These are phyloP conservation scores for Kradibia gibbosae DNA, from an alignment of 1,140 invertebrate genomes.

Conservation along the genomic window DNA sequence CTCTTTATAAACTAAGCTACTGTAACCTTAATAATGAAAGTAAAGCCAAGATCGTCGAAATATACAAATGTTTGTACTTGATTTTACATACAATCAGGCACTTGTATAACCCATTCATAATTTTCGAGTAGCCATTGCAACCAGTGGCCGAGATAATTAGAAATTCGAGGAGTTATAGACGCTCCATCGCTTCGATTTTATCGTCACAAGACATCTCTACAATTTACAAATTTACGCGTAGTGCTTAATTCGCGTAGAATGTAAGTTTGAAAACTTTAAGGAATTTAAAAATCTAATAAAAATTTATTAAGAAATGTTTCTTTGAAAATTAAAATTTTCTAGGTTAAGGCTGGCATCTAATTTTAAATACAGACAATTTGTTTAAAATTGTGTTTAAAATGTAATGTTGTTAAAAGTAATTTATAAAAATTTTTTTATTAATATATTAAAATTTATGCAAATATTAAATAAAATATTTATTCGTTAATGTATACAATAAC, in stretches of 20 bases:
- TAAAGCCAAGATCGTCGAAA: slow-evolving; percentile 24
- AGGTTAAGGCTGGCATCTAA: slow-evolving; percentile 26
- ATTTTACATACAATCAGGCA: slow-evolving; percentile 8
- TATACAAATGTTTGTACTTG: not conserved
- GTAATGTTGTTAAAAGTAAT: too few species aligned
- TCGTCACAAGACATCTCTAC: not conserved
- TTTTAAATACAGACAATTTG: slow-evolving; percentile 21
- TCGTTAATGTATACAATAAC: too few species aligned
- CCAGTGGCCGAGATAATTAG: not conserved
- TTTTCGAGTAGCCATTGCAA: not conserved
- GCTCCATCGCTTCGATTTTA: not conserved
- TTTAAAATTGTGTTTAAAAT: not conserved
- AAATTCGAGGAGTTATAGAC: not conserved
- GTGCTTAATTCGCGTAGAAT: not conserved
- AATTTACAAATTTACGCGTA: not conserved
- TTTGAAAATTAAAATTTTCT: not conserved
- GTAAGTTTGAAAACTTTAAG: not conserved
- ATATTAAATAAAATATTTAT: too few species aligned
- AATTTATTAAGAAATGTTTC: slow-evolving; percentile 9
- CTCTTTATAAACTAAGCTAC: slow-evolving; percentile 41
- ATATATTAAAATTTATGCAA: too few species aligned
- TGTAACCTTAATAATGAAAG: slow-evolving; percentile 41
- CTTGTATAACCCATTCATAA: not conserved
- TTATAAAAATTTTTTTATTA: too few species aligned
- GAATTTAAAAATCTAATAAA: not conserved